A percentile compares a stretch with the other conserved stretches of the same genome.
Conservation (phyloP, 2,888 invertebrate species). For the Erannis defoliaria region DNA sequence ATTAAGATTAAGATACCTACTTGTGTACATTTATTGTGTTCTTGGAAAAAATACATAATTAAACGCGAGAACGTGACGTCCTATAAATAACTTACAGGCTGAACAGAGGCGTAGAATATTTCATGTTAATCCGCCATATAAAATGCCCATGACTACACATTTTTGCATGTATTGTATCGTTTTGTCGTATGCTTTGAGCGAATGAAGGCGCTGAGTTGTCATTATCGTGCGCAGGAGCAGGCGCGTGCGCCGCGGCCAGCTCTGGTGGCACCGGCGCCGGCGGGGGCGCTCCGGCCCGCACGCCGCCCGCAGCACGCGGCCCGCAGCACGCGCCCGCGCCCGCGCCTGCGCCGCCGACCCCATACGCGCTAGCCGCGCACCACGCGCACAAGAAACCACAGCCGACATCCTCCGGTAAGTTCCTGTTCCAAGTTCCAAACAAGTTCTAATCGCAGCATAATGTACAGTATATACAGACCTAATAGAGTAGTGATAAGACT, state of each 20-base stretch:
- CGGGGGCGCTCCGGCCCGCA: constrained; percentile 32
- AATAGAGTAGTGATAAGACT: too few species aligned
- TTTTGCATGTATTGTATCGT: not conserved
- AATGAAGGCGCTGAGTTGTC: not conserved
- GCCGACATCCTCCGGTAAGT: constrained; percentile 76
- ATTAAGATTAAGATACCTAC: constrained; percentile 22
- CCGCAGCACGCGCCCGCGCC: constrained; percentile 40
- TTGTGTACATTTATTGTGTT: not conserved
- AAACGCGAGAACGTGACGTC: not conserved
- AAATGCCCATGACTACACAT: not conserved
- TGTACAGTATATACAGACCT: not conserved
- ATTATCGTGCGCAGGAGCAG: constrained; percentile 40
- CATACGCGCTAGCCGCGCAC: constrained; percentile 44
- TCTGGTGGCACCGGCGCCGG: constrained; percentile 39
- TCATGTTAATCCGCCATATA: constrained; percentile 1
- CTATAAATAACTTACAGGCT: not conserved
- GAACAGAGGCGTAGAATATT: not conserved
- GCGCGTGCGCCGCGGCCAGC: constrained; percentile 39
- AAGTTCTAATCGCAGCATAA: not conserved
- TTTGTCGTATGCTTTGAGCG: not conserved
- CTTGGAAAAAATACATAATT: not conserved
- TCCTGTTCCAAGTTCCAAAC: not conserved
- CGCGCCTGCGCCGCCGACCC: constrained; percentile 31
- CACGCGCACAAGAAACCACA: constrained; percentile 57
- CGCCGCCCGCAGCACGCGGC: constrained; percentile 29